A percentile compares a stretch with the other conserved stretches of the same genome.
Conservation (phyloP, 2,888 invertebrate genomes). For the Amphipyra berbera region DNA sequence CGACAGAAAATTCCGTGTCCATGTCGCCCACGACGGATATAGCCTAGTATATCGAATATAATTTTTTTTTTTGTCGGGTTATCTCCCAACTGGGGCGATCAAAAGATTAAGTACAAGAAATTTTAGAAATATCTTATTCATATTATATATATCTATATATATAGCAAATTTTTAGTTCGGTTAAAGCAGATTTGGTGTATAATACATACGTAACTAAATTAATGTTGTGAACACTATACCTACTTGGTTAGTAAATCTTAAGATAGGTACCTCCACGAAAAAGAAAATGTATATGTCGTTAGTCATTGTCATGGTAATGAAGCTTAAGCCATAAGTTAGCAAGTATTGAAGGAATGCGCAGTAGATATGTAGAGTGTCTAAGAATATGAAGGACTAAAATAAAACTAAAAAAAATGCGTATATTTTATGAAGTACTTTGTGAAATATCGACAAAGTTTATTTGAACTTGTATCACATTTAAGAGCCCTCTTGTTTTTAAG, state of each 20-base stretch:
- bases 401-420: no score
- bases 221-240: slow-evolving; percentile 45
- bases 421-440: no score
- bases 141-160: slow-evolving; percentile 25
- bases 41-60: no score
- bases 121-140: slow-evolving; percentile 45
- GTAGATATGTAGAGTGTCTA: slow-evolving; percentile 47
- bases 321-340: slow-evolving; percentile 59
- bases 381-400: neutral
- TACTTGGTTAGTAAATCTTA: slow-evolving; percentile 47
- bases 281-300: slow-evolving; percentile 44
- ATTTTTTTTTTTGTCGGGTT: no score
- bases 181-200: slow-evolving; percentile 59
- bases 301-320: slow-evolving; percentile 57
- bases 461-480: neutral
- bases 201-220: slow-evolving; percentile 55
- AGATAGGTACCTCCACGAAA: slow-evolving; percentile 47
- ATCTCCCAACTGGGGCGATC: no score
- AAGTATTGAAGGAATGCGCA: slow-evolving; percentile 45
- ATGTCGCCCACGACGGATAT: no score
- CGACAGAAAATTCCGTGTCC: no score
- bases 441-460: neutral
- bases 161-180: slow-evolving; percentile 34
- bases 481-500: neutral
- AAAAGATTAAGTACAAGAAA: slow-evolving; percentile 14